Percentiles rank a stretch among this genome's conserved stretches.
phyloP scores from a whole-genome alignment of 2,888 invertebrate genomes.

The Leptinotarsa rubiginosa region DNA sequence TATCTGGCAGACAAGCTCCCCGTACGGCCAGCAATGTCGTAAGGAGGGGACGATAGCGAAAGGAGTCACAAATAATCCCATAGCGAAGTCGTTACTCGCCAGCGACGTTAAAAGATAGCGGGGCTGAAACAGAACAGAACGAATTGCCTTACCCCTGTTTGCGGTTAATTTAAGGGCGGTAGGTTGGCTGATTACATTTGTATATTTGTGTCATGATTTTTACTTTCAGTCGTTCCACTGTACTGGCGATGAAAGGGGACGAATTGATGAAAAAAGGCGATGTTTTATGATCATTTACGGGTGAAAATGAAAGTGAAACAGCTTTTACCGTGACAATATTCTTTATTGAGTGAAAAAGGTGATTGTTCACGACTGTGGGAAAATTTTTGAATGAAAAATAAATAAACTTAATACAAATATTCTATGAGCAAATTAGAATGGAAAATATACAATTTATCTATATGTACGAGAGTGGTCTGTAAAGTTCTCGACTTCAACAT shows the following conservation, averaged over 20 bases:
- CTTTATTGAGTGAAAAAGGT: no score
- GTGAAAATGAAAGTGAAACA: not conserved
- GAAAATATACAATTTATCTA: no score
- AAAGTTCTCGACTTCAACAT: no score
- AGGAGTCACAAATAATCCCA: conserved; percentile 87
- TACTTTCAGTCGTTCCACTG: conserved; percentile 22
- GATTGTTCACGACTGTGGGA: no score
- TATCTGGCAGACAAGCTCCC: conserved; percentile 90
- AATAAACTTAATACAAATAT: no score
- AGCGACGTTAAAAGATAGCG: conserved; percentile 87
- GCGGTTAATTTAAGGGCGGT: conserved; percentile 38
- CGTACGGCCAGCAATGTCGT: conserved; percentile 89
- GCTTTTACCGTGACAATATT: no score
- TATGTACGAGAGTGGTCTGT: no score
- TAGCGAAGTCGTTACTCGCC: conserved; percentile 88
- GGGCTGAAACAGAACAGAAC: conserved; percentile 72
- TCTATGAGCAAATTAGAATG: no score
- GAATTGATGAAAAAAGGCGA: not conserved
- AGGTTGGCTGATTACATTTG: conserved; percentile 40
- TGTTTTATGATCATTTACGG: not conserved
- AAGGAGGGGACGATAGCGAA: conserved; percentile 87
- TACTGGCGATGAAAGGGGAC: conserved; percentile 1
- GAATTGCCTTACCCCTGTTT: conserved; percentile 34
- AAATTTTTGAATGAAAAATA: no score
- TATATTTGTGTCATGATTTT: conserved; percentile 36